Evolutionary conservation across 2,797 vertebrate species (phyloP).

Genomic region (Phrynocephalus vlangalii): DNA sequence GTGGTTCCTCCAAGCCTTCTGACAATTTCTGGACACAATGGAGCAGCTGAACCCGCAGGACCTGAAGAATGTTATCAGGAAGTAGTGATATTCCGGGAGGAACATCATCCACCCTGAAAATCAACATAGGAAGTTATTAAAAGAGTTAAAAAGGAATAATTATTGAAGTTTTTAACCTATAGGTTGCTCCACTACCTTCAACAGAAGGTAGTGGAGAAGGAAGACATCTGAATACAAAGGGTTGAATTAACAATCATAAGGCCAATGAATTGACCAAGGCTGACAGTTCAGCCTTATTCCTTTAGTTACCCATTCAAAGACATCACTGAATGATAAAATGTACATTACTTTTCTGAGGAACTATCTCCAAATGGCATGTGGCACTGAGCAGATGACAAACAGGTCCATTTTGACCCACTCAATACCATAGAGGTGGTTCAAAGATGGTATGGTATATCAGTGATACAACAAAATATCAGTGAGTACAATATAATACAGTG

Average conservation of each 20-base stretch:
- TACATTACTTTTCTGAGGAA: neutral
- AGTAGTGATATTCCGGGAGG: conserved; percentile 94
- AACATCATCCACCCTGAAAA: conserved; percentile 89
- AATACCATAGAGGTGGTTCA: neutral
- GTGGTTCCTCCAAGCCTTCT: conserved; percentile 92
- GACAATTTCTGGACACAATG: conserved; percentile 97
- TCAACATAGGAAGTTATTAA: conserved; percentile 14
- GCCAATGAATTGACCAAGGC: neutral
- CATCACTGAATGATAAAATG: neutral
- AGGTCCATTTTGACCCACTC: neutral
- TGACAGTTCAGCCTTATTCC: neutral
- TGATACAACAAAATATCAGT: neutral
- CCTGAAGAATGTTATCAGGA: conserved; percentile 97
- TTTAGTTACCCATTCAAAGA: neutral
- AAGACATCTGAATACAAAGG: neutral
- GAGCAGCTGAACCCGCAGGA: conserved; percentile 91
- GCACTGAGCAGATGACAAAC: neutral
- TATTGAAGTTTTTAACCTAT: neutral
- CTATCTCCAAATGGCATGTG: neutral
- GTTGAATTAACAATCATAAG: neutral
- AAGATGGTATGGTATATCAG: neutral
- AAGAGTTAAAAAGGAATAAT: neutral
- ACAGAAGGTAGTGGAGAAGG: neutral
- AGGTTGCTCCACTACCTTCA: neutral
- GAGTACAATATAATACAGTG: neutral